Evolutionary conservation across 2,113 vertebrate genomes (phyloP), one percentile per base, ranked within the genome.

Genomic region (Crotalus viridis): DNA sequence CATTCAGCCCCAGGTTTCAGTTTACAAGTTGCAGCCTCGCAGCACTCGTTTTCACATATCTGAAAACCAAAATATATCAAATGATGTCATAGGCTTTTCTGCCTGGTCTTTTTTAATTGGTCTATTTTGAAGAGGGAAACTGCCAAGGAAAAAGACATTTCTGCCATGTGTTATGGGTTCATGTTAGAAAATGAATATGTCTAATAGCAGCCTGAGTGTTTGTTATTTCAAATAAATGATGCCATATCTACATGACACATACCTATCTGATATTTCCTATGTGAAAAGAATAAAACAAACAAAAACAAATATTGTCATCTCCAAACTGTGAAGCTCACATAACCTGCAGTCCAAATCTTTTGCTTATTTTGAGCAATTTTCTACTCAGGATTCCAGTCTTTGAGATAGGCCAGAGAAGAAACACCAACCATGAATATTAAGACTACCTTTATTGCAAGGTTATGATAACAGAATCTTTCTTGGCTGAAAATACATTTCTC

Each of bases 11-110:
- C 94, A 0, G 94, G 88, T 1, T 94, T 97, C 91, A 97, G 92
- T 86, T 94, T 97, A 93, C 98, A 98, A 0, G 93, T 98, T 92
- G 94, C 55, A 0, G 97, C 94, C 9, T 98, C 93, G 1, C 98
- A 98, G 96, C 98, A 98, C 6, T 92, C 24, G 0, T 97, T 96
- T 0, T 93, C 95, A 85, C 98, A 98, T 90, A 97, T 97, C 98
- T 98, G 94, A 1, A 90, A 15, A 87, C 93, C 48, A 93, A 91
- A 0, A 1, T 0, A 3, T 85, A 46, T 39, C 22, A 0, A 64
- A 0, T 54, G 0, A 85, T 0, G 10, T 88, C 28, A 1, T 19
- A 0, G 0, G 0, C 33, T 51, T 1, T 4, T 1, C 0, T 39
- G 3, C 26, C 5, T 90, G 0, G 3, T 46, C 1, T 26, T 6